phyloP scores from a whole-genome alignment of 2,888 invertebrate species.

The Tipula confusa region DNA sequence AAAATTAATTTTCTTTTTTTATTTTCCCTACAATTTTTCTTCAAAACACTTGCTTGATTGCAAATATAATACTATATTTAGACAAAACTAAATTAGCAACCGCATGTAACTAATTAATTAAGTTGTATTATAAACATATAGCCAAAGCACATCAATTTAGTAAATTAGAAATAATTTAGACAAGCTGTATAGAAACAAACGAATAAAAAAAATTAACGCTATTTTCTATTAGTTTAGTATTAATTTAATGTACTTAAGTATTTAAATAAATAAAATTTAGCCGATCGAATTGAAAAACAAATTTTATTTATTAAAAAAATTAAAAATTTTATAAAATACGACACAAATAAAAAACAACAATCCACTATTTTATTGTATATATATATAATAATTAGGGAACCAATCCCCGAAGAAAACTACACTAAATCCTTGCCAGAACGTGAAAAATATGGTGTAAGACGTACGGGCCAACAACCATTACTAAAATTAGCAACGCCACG shows the following conservation, averaged over 20 bases:
- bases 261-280: background rate
- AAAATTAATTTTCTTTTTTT: background rate
- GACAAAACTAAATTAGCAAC: background rate
- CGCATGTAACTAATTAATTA: background rate
- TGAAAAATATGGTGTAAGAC: slow-evolving; percentile 44
- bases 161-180: background rate
- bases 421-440: slow-evolving; percentile 61
- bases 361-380: background rate
- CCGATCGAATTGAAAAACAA: background rate
- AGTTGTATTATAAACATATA: background rate
- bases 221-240: background rate
- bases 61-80: background rate
- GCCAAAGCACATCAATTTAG: background rate
- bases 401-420: slow-evolving; percentile 68
- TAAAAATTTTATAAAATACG: background rate
- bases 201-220: background rate
- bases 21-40: background rate
- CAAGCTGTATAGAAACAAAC: background rate
- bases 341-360: background rate
- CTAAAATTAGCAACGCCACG: slow-evolving; percentile 57
- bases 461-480: slow-evolving; percentile 38
- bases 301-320: background rate
- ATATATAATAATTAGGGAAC: slow-evolving; percentile 51
- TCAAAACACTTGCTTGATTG: slow-evolving; percentile 13
- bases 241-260: slow-evolving; percentile 15